Percentiles rank a stretch among this genome's conserved stretches.
phyloP scores from a whole-genome alignment of 2,888 invertebrate genomes.

The Neoascia interrupta region DNA sequence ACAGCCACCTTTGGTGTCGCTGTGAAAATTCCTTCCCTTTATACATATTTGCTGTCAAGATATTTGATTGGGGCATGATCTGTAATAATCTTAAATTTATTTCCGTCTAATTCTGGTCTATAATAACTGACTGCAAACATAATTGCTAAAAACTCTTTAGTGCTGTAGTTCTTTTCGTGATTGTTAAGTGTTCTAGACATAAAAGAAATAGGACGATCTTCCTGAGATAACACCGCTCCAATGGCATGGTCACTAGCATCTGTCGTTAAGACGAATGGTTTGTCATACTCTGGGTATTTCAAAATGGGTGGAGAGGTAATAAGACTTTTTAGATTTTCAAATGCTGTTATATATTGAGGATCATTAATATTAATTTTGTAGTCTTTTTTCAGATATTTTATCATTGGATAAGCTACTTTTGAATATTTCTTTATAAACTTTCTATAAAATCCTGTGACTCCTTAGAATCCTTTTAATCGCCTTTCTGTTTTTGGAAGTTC shows the following conservation, averaged over 20 bases:
- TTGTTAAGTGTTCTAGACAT: slow-evolving; percentile 50
- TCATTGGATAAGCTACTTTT: slow-evolving; percentile 54
- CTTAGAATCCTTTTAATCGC: slow-evolving; percentile 21
- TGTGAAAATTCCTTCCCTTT: slow-evolving; percentile 36
- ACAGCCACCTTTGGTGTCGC: not conserved
- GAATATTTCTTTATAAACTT: slow-evolving; percentile 40
- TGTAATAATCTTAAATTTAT: slow-evolving; percentile 50
- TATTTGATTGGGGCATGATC: slow-evolving; percentile 57
- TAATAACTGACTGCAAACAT: slow-evolving; percentile 46
- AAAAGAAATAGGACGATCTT: slow-evolving; percentile 49
- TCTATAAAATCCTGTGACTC: slow-evolving; percentile 6
- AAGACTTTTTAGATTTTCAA: slow-evolving; percentile 53
- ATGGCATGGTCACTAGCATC: slow-evolving; percentile 56
- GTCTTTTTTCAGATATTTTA: slow-evolving; percentile 58
- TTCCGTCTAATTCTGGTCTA: slow-evolving; percentile 47
- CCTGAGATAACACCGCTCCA: slow-evolving; percentile 46
- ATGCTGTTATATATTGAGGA: slow-evolving; percentile 53
- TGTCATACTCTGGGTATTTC: slow-evolving; percentile 56
- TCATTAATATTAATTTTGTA: slow-evolving; percentile 51
- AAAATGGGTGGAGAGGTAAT: slow-evolving; percentile 43
- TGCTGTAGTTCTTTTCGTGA: slow-evolving; percentile 48
- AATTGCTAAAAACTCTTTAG: slow-evolving; percentile 58
- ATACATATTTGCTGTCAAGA: slow-evolving; percentile 48
- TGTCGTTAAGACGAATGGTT: slow-evolving; percentile 46
- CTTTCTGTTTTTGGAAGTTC: no score